phyloP scores from a whole-genome alignment of 2,113 vertebrate species.

The Calonectris borealis region DNA sequence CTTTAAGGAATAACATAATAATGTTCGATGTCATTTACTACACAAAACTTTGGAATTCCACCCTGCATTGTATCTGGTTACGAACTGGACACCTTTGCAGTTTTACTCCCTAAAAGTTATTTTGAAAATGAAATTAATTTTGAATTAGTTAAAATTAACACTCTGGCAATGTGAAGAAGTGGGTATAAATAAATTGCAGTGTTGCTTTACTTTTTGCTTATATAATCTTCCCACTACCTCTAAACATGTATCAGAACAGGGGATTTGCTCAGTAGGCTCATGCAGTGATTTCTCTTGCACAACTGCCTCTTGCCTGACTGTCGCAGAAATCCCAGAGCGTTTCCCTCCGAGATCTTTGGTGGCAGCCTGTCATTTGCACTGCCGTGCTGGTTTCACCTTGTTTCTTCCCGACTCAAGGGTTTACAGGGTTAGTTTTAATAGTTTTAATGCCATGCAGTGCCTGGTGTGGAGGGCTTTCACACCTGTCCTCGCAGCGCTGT shows the following conservation, averaged over 20 bases:
- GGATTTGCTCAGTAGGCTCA: not conserved
- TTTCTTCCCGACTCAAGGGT: not conserved
- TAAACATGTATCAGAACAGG: not conserved
- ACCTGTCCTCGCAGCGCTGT: not conserved
- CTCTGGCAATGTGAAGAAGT: not conserved
- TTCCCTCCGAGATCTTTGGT: not conserved
- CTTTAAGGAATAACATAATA: not conserved
- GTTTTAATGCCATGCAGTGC: not conserved
- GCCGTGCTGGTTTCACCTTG: rapidly evolving
- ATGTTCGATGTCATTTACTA: not conserved
- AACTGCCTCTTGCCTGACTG: not conserved
- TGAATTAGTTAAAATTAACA: not conserved
- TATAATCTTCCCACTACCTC: not conserved
- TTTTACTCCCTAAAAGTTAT: not conserved
- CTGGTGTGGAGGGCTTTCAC: rapidly evolving
- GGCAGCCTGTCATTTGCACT: not conserved
- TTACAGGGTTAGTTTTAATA: not conserved
- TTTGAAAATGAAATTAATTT: not conserved
- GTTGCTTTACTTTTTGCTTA: not conserved
- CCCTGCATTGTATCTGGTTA: not conserved
- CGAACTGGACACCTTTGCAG: not conserved
- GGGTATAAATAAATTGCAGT: not conserved
- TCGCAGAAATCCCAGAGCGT: not conserved
- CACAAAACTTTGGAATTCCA: not conserved
- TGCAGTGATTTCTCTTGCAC: not conserved